These are phyloP conservation scores for Pantala flavescens DNA, from an alignment of 1,140 invertebrate species.

Conservation along the genomic window DNA sequence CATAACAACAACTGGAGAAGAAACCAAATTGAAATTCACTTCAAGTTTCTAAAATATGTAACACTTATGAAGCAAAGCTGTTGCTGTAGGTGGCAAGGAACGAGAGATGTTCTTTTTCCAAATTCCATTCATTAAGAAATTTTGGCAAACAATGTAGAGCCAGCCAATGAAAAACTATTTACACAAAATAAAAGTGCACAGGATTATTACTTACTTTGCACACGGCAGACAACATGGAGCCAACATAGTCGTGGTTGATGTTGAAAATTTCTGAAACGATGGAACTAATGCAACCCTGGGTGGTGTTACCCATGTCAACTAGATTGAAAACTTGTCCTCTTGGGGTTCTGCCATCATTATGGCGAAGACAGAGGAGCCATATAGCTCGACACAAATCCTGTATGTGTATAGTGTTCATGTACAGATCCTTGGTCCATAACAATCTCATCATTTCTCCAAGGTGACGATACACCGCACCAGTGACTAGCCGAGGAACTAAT, in stretches of 20 bases:
- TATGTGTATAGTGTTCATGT: conserved; percentile 82
- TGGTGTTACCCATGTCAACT: conserved; percentile 69
- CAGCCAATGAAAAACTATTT: no score
- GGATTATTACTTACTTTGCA: conserved; percentile 51
- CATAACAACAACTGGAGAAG: no score
- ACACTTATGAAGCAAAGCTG: no score
- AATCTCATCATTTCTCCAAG: conserved; percentile 83
- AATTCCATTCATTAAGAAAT: no score
- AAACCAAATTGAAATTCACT: no score
- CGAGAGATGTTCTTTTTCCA: no score
- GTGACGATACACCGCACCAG: conserved; percentile 79
- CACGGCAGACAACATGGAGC: conserved; percentile 61
- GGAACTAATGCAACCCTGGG: conserved; percentile 68
- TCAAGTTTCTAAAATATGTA: no score
- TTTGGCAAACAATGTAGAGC: no score
- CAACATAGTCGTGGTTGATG: conserved; percentile 78
- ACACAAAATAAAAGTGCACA: no score
- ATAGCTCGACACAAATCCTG: conserved; percentile 68
- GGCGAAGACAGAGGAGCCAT: conserved; percentile 38
- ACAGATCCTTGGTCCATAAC: conserved; percentile 72
- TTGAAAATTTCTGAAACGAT: conserved; percentile 72
- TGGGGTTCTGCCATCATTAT: conserved; percentile 36
- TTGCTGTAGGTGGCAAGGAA: no score
- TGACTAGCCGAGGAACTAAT: conserved; percentile 66
- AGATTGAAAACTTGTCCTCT: conserved; percentile 64